Conservation (phyloP, 2,113 vertebrate species). For the Podarcis cretensis region DNA sequence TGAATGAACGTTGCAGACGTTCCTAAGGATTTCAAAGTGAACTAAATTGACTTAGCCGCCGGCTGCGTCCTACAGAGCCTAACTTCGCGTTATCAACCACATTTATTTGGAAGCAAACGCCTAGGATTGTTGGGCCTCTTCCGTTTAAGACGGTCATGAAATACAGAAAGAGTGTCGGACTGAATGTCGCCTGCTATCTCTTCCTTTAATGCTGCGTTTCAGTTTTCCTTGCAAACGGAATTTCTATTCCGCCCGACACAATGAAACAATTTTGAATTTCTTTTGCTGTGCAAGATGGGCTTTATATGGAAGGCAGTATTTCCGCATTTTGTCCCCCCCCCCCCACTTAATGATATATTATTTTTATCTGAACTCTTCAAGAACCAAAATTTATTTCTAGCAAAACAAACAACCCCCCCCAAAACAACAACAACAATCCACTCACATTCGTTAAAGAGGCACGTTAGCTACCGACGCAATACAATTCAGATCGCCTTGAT, state of each 20-base stretch:
- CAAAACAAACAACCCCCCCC: background rate
- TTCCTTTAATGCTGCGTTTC: background rate
- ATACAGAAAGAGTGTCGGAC: too few relatives aligned
- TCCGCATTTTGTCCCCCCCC: accelerated
- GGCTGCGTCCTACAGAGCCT: background rate
- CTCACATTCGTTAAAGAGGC: background rate
- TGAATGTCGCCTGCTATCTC: too few relatives aligned
- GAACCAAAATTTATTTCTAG: background rate
- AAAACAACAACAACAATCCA: background rate
- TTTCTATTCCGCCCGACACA: background rate
- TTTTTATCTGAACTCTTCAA: background rate
- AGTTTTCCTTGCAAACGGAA: background rate
- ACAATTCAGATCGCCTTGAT: background rate
- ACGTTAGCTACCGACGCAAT: background rate
- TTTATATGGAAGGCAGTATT: background rate
- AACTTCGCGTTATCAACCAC: background rate
- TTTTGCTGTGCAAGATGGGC: too few relatives aligned
- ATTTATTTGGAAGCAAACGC: background rate
- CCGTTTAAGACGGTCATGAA: background rate
- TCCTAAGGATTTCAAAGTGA: background rate
- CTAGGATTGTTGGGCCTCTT: too few relatives aligned
- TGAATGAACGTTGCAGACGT: background rate
- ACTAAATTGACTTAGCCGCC: background rate
- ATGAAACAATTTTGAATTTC: background rate
- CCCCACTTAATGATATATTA: too few relatives aligned